Conservation (phyloP, 2,113 vertebrate species). For the Dicrurus megarhynchus region DNA sequence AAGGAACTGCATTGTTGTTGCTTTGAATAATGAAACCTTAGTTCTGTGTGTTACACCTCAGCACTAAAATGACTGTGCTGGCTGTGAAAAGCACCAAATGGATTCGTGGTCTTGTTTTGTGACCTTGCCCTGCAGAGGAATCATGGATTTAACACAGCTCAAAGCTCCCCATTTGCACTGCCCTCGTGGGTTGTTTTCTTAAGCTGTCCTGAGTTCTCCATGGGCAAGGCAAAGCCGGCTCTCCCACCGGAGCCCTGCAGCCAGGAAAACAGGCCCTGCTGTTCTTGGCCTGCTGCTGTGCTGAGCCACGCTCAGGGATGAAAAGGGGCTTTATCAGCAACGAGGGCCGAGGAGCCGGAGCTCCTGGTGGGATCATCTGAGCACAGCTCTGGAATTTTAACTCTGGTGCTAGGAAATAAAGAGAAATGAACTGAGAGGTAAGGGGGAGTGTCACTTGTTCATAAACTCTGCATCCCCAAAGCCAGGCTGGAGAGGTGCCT, state of each 20-base stretch:
- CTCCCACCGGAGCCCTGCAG: background rate
- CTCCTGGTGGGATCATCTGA: background rate
- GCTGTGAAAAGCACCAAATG: fast-evolving
- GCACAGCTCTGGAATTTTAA: background rate
- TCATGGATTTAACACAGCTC: fast-evolving
- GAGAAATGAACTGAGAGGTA: background rate
- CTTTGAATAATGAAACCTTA: background rate
- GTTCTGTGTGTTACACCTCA: fast-evolving
- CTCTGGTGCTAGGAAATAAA: background rate
- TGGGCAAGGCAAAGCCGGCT: background rate
- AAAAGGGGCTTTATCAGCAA: conserved; percentile 32
- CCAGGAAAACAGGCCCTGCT: conserved; percentile 24
- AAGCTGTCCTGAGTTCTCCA: background rate
- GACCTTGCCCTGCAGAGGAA: background rate
- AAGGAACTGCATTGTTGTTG: background rate
- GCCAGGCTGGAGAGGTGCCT: background rate
- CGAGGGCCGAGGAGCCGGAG: background rate
- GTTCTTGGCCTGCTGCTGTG: conserved; percentile 19
- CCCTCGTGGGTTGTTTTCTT: background rate
- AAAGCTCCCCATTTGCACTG: background rate
- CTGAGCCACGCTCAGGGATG: background rate
- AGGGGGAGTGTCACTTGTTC: background rate
- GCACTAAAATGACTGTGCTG: background rate
- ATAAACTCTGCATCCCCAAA: background rate
- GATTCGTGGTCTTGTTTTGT: background rate